phyloP scores from a whole-genome alignment of 2,797 vertebrate genomes.

The Heliangelus exortis region DNA sequence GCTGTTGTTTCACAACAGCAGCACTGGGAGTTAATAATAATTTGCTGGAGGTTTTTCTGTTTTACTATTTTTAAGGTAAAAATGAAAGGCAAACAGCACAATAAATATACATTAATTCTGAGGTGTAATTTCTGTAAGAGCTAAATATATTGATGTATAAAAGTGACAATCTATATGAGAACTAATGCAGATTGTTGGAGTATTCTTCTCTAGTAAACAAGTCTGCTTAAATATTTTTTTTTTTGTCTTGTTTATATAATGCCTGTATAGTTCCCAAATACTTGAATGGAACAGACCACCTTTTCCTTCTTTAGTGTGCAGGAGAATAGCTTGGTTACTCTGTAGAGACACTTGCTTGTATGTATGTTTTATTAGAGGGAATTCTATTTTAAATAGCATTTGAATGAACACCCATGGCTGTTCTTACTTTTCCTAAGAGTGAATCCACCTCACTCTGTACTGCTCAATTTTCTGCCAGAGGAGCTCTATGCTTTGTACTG shows the following conservation, averaged over 20 bases:
- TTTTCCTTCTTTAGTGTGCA: slow-evolving; percentile 37
- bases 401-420: background rate
- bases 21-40: background rate
- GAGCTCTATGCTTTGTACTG: background rate
- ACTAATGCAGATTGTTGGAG: background rate
- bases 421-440: background rate
- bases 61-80: background rate
- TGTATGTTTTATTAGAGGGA: background rate
- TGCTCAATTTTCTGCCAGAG: background rate
- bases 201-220: background rate
- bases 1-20: background rate
- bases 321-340: slow-evolving; percentile 9
- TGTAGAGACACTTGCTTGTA: background rate
- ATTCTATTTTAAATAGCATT: background rate
- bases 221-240: background rate
- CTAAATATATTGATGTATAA: background rate
- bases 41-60: background rate
- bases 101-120: background rate
- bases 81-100: background rate
- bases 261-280: background rate
- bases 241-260: background rate
- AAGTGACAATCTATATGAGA: background rate
- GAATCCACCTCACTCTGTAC: background rate
- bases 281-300: background rate
- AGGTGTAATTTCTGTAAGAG: background rate